These are phyloP conservation scores for Hemibagrus wyckioides DNA, from an alignment of 2,113 vertebrate genomes.

Conservation along the genomic window DNA sequence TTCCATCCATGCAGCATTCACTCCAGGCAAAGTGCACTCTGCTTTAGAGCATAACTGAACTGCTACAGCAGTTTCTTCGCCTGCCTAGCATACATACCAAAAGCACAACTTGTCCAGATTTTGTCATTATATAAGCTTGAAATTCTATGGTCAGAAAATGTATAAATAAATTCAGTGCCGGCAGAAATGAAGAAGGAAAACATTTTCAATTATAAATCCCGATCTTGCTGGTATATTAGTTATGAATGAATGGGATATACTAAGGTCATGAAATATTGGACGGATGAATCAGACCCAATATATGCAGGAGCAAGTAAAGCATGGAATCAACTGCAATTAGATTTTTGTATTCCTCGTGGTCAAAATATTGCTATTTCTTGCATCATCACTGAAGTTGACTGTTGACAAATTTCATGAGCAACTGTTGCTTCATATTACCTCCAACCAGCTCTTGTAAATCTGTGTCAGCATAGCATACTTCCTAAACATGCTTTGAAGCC, in stretches of 20 bases:
- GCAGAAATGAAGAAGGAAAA: not conserved
- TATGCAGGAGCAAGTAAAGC: slow-evolving; percentile 5
- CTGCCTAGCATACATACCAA: slow-evolving; percentile 21
- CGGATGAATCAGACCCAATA: slow-evolving; percentile 1
- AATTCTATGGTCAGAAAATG: not conserved
- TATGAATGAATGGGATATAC: not conserved
- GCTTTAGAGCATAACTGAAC: slow-evolving; percentile 35
- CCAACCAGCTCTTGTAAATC: not conserved
- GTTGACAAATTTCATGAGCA: not conserved
- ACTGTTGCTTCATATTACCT: slow-evolving; percentile 25
- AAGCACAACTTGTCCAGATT: slow-evolving; percentile 34
- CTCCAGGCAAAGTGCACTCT: slow-evolving; percentile 56
- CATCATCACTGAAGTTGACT: slow-evolving; percentile 20
- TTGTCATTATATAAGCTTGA: not conserved
- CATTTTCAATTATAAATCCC: not conserved
- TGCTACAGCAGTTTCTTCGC: not conserved
- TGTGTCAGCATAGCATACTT: slow-evolving; percentile 18
- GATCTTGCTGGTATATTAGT: not conserved
- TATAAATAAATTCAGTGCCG: not conserved
- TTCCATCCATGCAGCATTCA: slow-evolving; percentile 58
- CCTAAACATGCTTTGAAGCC: slow-evolving; percentile 3
- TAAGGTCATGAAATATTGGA: slow-evolving; percentile 2
- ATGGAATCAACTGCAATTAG: slow-evolving; percentile 14
- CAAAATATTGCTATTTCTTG: slow-evolving; percentile 12
- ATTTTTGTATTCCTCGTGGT: slow-evolving; percentile 1